Evolutionary conservation across 1,140 invertebrate genomes (phyloP).

Genomic region (Bombus superbus): DNA sequence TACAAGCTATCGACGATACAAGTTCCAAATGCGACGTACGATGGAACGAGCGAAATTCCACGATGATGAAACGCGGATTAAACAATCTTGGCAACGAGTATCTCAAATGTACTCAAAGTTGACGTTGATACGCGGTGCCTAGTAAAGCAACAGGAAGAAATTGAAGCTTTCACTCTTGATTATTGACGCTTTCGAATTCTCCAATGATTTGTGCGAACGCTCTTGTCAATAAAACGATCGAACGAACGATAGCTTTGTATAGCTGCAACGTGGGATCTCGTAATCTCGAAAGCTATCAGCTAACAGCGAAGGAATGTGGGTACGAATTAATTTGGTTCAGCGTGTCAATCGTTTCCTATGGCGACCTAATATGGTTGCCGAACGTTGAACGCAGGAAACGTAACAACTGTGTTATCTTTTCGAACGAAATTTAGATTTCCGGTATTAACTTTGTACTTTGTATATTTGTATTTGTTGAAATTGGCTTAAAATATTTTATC

Average conservation of each 20-base stretch:
- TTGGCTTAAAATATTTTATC: too few species aligned
- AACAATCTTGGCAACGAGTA: not conserved
- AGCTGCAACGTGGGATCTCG: not conserved
- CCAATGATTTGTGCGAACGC: too few species aligned
- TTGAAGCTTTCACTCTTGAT: not conserved
- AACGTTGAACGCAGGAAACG: not conserved
- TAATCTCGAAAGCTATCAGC: not conserved
- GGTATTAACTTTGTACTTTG: too few species aligned
- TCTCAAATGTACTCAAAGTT: not conserved
- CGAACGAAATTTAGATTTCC: too few species aligned
- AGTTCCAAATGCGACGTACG: too few species aligned
- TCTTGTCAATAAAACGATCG: constrained; percentile 22
- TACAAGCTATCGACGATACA: not conserved
- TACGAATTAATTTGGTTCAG: not conserved
- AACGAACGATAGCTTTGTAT: constrained; percentile 1
- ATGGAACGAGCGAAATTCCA: too few species aligned
- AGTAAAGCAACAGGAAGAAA: not conserved
- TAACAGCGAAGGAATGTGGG: constrained; percentile 1
- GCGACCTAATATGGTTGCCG: not conserved
- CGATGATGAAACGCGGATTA: not conserved
- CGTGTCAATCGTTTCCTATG: not conserved
- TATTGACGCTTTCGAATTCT: not conserved
- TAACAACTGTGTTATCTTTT: too few species aligned
- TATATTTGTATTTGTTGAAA: too few species aligned
- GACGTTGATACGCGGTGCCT: too few species aligned